Conservation (phyloP, 2,113 vertebrate species). For the Puntigrus tetrazona region DNA sequence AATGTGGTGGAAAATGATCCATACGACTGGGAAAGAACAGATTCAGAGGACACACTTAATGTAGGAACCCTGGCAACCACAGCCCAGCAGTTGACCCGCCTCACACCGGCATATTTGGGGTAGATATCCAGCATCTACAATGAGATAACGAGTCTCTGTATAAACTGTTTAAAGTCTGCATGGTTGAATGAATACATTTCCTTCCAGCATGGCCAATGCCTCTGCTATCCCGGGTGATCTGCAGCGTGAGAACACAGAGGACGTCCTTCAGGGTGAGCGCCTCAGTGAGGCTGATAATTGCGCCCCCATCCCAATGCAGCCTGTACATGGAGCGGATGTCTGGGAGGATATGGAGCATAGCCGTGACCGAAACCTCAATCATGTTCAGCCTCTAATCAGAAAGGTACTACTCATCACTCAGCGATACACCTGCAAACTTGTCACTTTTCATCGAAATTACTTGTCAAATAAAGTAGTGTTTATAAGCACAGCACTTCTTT, state of each 20-base stretch:
- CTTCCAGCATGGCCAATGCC: constrained; percentile 94
- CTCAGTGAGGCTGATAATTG: constrained; percentile 97
- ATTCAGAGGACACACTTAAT: constrained; percentile 85
- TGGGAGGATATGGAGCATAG: constrained; percentile 97
- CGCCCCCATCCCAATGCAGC: constrained; percentile 81
- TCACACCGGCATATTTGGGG: constrained; percentile 94
- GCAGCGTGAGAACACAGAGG: constrained; percentile 96
- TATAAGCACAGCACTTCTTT: too few species aligned
- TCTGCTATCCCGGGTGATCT: constrained; percentile 93
- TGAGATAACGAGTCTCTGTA: background rate
- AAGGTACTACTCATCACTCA: constrained; percentile 76
- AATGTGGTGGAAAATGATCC: constrained; percentile 90
- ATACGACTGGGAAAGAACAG: constrained; percentile 97
- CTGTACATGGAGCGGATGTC: constrained; percentile 84
- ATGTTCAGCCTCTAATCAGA: constrained; percentile 80
- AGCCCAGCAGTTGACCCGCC: constrained; percentile 91
- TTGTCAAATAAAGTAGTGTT: too few species aligned
- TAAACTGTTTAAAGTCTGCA: background rate
- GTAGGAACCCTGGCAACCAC: constrained; percentile 85
- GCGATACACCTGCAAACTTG: background rate
- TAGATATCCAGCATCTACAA: constrained; percentile 62
- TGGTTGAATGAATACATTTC: constrained; percentile 1
- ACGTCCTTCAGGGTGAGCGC: constrained; percentile 96
- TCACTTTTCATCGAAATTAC: background rate
- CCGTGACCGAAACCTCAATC: constrained; percentile 88